Conservation (phyloP, 2,888 invertebrate species). For the Napeogenes inachia region DNA sequence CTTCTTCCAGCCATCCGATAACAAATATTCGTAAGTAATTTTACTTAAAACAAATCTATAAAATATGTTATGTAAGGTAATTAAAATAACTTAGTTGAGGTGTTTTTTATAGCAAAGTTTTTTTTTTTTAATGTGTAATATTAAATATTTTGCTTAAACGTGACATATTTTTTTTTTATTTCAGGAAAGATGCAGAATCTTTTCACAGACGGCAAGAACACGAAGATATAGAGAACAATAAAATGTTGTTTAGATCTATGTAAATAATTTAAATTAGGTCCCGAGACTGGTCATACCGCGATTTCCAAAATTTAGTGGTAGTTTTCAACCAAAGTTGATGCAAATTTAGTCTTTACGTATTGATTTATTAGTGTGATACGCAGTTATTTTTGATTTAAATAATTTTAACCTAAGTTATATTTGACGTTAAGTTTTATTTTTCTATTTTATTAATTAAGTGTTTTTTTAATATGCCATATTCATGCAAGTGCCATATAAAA, state of each 20-base stretch:
- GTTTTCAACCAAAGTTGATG: conserved; percentile 71
- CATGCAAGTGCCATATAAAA: conserved; percentile 44
- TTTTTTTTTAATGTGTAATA: no score
- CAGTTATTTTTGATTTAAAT: conserved; percentile 6
- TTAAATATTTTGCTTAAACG: background rate
- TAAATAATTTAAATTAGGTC: conserved; percentile 35
- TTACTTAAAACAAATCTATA: background rate
- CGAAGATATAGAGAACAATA: conserved; percentile 52
- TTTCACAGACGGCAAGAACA: conserved; percentile 59
- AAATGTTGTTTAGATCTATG: conserved; percentile 63
- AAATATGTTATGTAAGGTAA: no score
- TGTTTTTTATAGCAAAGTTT: no score
- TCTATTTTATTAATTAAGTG: conserved; percentile 28
- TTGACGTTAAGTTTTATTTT: background rate
- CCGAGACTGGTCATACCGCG: conserved; percentile 9
- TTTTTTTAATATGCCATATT: conserved; percentile 28
- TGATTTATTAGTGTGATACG: conserved; percentile 22
- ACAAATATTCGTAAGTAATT: conserved; percentile 70
- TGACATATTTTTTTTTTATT: conserved; percentile 27
- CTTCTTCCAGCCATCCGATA: conserved; percentile 79
- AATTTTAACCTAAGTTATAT: conserved; percentile 5
- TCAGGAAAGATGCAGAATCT: conserved; percentile 69
- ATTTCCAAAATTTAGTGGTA: conserved; percentile 67
- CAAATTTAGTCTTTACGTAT: conserved; percentile 45
- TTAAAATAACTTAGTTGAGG: no score